A percentile compares a stretch with the other conserved stretches of the same genome.
Conservation (phyloP, 2,797 vertebrate species). For the Coregonus ussuriensis region DNA sequence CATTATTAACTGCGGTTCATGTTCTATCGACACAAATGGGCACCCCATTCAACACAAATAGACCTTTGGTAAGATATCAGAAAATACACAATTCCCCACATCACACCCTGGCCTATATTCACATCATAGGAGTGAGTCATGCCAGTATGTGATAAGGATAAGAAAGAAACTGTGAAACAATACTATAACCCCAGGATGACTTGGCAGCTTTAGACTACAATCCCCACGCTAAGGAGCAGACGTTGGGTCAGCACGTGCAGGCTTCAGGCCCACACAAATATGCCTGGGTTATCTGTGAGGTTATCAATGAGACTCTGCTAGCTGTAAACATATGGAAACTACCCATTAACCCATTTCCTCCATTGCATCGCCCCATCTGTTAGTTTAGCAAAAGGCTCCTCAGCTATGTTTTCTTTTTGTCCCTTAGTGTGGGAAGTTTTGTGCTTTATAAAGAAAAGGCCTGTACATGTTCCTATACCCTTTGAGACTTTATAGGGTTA, state of each 20-base stretch:
- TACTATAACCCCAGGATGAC: conserved; percentile 7
- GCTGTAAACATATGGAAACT: conserved; percentile 53
- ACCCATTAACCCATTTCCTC: conserved; percentile 53
- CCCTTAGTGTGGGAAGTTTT: conserved; percentile 9
- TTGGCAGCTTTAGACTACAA: background rate
- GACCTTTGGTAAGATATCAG: background rate
- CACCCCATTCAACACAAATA: background rate
- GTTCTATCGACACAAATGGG: background rate
- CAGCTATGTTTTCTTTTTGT: conserved; percentile 7
- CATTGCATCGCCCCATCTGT: conserved; percentile 28
- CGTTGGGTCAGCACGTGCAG: conserved; percentile 13
- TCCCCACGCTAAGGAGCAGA: conserved; percentile 12
- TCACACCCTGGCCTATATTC: background rate
- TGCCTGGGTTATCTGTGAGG: conserved; percentile 48
- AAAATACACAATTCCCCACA: background rate
- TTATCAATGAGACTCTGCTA: conserved; percentile 45
- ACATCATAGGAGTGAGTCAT: background rate
- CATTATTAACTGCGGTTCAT: background rate
- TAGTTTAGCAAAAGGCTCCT: conserved; percentile 26
- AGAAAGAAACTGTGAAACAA: conserved; percentile 28
- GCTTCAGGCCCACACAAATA: conserved; percentile 8
- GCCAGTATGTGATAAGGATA: conserved; percentile 1
- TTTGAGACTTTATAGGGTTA: background rate
- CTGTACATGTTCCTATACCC: background rate
- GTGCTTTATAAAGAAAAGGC: background rate